Evolutionary conservation across 2,797 vertebrate genomes (phyloP), one percentile per base, ranked within the genome.

Genomic region (Chromobotia macracanthus): DNA sequence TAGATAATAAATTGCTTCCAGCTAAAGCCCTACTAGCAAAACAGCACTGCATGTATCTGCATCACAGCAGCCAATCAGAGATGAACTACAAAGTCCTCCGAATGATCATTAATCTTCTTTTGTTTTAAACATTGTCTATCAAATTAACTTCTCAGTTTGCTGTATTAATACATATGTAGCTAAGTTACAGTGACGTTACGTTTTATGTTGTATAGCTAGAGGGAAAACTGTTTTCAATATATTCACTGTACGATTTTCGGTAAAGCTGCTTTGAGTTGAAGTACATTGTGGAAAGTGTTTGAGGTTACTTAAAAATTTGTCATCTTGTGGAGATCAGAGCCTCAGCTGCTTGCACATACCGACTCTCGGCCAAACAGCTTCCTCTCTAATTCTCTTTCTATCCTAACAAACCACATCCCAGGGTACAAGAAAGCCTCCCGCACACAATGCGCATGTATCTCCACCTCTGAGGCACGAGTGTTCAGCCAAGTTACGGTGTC

Each of bases 361-460:
- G 61, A 13, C 25, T 51, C 56, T 12, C 0, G 12, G 44, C 25
- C 51, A 76, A 68, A 16, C 1, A 8, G 75, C 53, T 48, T 67
- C 11, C 25, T 46, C 56, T 21, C 23, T 48, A 21, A 23, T 48
- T 68, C 38, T 60, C 38, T 12, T 77, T 77, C 38, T 69, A 70
- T 53, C 46, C 61, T 71, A 78, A 78, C 67, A 51, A 44, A 71
- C 55, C 76, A 63, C 70, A 70, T 78, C 66, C 61, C 48, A n/a
- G 44, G 41, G 16, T 61, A 69, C 23, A 63, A 63, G 56, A 61
- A 28, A 50, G 38, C 41, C 53, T 70, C 41, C 28, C 10, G 44
- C 56, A 53, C 31, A 71, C 67, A 71, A 63, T 53, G 41, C 31
- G 61, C 3, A 8, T 16, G 50, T 66, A 16, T 60, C 66, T 41